Evolutionary conservation across 2,888 invertebrate genomes (phyloP), one percentile per base, ranked within the genome.

Genomic region (Parasteatoda lunata): DNA sequence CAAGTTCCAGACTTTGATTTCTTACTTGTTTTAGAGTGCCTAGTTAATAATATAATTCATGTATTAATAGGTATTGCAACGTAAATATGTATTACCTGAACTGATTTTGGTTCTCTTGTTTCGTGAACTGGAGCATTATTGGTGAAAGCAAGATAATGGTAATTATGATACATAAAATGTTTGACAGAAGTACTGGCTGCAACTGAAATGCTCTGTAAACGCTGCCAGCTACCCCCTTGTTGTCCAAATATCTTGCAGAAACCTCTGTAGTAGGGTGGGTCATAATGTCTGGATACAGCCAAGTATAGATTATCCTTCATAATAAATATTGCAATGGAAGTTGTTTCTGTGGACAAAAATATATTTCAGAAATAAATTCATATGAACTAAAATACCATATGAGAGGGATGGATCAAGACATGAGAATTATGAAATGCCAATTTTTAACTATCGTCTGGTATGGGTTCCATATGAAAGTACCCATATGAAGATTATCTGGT

Each of bases 121-220:
- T 88, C 84, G 30, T 88, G 65, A 45, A 84, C 52, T 0, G 84
- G 84, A 5, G 83, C 77, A 45, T 45, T 30, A 30, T 84, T 81
- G 4, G 77, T 49, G 71, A 84, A 84, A 11, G 49, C 72, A n/a
- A 88, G 65, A 30, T 88, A 88, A 64, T 88, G 88, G 52, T 72
- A 84, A 3, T 15, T 47, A 7, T 81, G 77, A 64, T 81, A 73
- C n/a, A 65, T 4, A 45, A 88, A 84, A 30, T 88, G 80, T 30
- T 73, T 66, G 13, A 88, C 84, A 8, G 51, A 54, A 8, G 80
- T 13, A 15, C 88, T 80, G 15, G 77, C 71, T n/a, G 49, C 15
- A 4, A 54, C 47, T 1, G 66, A 7, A 5, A 84, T 81, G 4
- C 52, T 59, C 9, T 84, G 84, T 3, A 77, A 3, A 2, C 51